Base-by-base conservation (phyloP, 2,888 invertebrate species). In the Ceraclea dissimilis region DNA sequence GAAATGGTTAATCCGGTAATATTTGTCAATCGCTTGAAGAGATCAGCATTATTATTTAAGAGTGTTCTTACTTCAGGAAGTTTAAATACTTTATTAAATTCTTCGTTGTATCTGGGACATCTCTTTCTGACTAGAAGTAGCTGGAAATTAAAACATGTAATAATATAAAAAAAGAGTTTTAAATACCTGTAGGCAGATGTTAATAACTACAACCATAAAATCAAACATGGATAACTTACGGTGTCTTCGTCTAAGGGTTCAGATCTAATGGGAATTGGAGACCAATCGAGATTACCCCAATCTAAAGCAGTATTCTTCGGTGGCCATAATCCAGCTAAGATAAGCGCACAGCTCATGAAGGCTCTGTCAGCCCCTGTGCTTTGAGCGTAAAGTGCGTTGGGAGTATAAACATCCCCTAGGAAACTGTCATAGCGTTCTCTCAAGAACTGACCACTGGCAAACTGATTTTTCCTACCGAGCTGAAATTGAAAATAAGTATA, bases 311-410 rank as follows among this genome's bases (percentile, higher is more conserved):
- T 72, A 5, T 71, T 68, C 54, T 72, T 71, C 0, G 87, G 86
- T 48, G 83, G 84, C 76, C 84, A 89, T 52, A 91, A 68, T 5
- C 86, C 88, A 8, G 88, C 85, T 61, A 88, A 74, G 20, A 86
- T 79, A 21, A 83, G 71, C 65, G 84, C 78, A 52, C 86, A 81
- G 47, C 86, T 85, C 79, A 87, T 86, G 66, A 86, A 79, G 1
- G 90, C 85, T 51, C 91, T 77, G 66, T 88, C 83, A 8, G 85
- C 82, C 58, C 84, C 86, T 0, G 90, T 88, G 34, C 84, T 82
- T 68, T 86, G 82, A 1, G 88, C 80, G 67, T 81, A 79, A 56
- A 85, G 80, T 67, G 81, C 69, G 69, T 71, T 75, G 2, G 81
- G 79, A 60, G 71, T 74, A 67, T 84, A 87, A 48, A 72, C 67